Conservation (phyloP, 2,888 invertebrate species). For the Acronicta aceris region DNA sequence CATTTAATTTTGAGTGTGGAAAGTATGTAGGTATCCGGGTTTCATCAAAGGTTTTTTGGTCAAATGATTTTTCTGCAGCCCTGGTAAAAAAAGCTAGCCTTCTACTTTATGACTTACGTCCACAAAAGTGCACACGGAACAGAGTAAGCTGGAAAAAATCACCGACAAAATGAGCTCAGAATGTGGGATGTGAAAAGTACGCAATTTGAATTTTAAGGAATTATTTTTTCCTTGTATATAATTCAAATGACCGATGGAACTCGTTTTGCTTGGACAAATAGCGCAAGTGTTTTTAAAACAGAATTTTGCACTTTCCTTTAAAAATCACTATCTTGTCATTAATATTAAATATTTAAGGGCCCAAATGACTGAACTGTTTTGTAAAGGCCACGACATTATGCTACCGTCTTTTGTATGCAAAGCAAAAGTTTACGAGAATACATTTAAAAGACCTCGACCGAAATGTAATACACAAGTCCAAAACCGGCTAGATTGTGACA, state of each 20-base stretch:
- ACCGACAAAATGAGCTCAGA: conserved; percentile 33
- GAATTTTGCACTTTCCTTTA: conserved; percentile 43
- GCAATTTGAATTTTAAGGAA: conserved; percentile 28
- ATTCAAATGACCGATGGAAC: conserved; percentile 31
- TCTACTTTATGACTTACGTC: conserved; percentile 32
- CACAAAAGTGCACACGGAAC: conserved; percentile 30
- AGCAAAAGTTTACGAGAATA: conserved; percentile 20
- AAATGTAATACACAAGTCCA: conserved; percentile 3
- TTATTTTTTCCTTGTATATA: conserved; percentile 43
- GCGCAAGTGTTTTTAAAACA: conserved; percentile 34
- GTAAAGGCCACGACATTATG: conserved; percentile 1
- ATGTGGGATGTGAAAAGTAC: conserved; percentile 38
- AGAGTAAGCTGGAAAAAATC: conserved; percentile 19
- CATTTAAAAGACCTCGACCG: conserved; percentile 5
- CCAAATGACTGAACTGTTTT: conserved; percentile 11
- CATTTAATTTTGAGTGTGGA: neutral
- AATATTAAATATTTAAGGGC: conserved; percentile 43
- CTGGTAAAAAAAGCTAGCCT: conserved; percentile 10
- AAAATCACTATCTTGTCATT: conserved; percentile 22
- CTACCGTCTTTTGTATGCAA: conserved; percentile 21
- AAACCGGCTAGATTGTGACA: conserved; percentile 7
- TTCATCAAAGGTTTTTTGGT: neutral
- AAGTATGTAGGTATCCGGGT: neutral
- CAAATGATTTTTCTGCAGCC: neutral
- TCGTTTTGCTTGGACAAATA: conserved; percentile 41